phyloP scores from a whole-genome alignment of 2,797 vertebrate species.

The Sebastes trivittatus region DNA sequence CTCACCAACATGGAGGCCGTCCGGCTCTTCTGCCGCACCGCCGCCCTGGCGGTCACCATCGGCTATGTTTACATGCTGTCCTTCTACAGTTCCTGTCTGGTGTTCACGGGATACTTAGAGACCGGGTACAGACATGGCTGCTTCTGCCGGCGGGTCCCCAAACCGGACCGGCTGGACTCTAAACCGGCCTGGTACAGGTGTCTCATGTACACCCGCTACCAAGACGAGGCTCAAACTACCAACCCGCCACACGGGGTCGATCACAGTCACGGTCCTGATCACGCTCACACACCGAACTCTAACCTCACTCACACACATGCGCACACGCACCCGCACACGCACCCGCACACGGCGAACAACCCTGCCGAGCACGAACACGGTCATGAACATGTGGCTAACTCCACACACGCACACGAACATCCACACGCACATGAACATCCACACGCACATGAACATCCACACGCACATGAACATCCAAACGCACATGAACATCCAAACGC shows the following conservation, averaged over 20 bases:
- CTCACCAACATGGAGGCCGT: slow-evolving; percentile 99
- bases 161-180: slow-evolving; percentile 88
- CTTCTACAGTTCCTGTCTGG: slow-evolving; percentile 98
- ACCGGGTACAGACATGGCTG: slow-evolving; percentile 98
- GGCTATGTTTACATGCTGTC: slow-evolving; percentile 98
- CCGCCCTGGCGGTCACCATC: slow-evolving; percentile 92
- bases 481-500: neutral
- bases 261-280: neutral
- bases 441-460: neutral
- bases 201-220: slow-evolving; percentile 96
- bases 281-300: slow-evolving; percentile 20
- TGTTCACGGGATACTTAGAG: slow-evolving; percentile 98
- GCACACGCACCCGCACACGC: neutral
- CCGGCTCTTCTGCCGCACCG: slow-evolving; percentile 96
- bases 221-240: slow-evolving; percentile 82
- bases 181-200: slow-evolving; percentile 97
- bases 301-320: slow-evolving; percentile 44
- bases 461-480: neutral
- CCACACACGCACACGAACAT: slow-evolving; percentile 14
- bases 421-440: slow-evolving; percentile 5
- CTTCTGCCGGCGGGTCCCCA: slow-evolving; percentile 92
- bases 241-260: slow-evolving; percentile 36
- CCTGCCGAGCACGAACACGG: slow-evolving; percentile 4
- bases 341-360: slow-evolving; percentile 9
- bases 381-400: slow-evolving; percentile 30